Conservation (phyloP, 2,113 vertebrate species). For the Nettapus auritus region DNA sequence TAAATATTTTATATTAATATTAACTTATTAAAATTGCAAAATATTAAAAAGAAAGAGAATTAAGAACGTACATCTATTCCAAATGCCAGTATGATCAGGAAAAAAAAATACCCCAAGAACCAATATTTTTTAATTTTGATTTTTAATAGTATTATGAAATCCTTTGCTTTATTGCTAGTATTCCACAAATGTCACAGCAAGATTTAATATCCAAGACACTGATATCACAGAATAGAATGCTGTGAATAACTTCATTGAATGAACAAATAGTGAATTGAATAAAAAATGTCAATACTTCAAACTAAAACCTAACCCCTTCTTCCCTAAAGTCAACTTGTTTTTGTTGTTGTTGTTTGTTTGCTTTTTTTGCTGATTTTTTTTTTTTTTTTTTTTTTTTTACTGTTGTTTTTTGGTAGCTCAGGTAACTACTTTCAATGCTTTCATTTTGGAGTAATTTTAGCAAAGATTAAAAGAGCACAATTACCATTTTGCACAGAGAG, state of each 20-base stretch:
- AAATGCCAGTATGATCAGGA: background rate
- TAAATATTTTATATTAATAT: too few species aligned
- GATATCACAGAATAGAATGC: background rate
- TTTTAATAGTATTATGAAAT: background rate
- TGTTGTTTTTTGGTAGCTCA: background rate
- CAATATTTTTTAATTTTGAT: background rate
- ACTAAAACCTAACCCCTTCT: background rate
- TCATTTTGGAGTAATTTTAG: background rate
- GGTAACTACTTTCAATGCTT: background rate
- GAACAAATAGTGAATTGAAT: background rate
- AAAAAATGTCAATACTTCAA: background rate
- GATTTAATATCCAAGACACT: background rate
- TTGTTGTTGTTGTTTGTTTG: background rate
- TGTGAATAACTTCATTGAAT: background rate
- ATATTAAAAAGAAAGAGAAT: background rate
- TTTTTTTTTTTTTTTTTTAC: background rate
- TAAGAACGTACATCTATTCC: background rate
- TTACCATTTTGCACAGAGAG: background rate
- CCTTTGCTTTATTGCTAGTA: background rate
- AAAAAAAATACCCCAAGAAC: background rate
- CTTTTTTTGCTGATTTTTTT: background rate
- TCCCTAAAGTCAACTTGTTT: background rate
- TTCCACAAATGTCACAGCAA: background rate
- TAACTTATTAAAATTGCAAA: too few species aligned
- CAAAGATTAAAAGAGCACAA: background rate